Percentiles rank a stretch among this genome's conserved stretches.
These are phyloP conservation scores for Heliangelus exortis DNA, from an alignment of 2,797 vertebrate genomes.

Conservation along the genomic window DNA sequence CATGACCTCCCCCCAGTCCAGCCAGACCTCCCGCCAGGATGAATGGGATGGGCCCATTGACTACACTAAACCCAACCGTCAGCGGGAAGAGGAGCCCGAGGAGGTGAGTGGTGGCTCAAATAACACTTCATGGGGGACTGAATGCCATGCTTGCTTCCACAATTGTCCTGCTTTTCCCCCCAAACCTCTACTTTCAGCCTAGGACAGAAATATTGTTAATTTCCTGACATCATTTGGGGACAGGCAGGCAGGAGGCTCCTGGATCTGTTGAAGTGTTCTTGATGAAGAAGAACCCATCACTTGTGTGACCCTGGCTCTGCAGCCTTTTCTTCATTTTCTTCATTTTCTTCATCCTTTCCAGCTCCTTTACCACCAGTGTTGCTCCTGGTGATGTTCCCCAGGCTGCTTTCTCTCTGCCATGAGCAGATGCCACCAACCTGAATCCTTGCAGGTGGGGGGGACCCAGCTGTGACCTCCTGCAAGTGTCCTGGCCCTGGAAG, in stretches of 20 bases:
- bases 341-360: not conserved
- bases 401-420: not conserved
- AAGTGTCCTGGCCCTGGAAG: not conserved
- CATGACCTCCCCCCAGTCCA: conserved; percentile 90
- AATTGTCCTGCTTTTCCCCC: accelerated
- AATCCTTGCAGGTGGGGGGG: not conserved
- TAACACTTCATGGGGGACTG: accelerated
- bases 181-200: not conserved
- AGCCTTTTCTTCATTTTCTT: not conserved
- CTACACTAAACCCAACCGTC: conserved; percentile 96
- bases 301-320: not conserved
- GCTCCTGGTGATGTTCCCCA: not conserved
- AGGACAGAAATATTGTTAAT: not conserved
- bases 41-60: conserved; percentile 97
- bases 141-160: not conserved
- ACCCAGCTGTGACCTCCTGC: not conserved
- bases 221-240: not conserved
- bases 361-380: not conserved
- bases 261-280: too few relatives aligned
- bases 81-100: conserved; percentile 92
- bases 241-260: not conserved
- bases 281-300: not conserved
- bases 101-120: conserved; percentile 81
- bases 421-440: not conserved
- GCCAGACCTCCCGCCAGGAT: conserved; percentile 92